Evolutionary conservation across 2,113 vertebrate species (phyloP), one percentile per base, ranked within the genome.

Genomic region (Heterocephalus glaber): DNA sequence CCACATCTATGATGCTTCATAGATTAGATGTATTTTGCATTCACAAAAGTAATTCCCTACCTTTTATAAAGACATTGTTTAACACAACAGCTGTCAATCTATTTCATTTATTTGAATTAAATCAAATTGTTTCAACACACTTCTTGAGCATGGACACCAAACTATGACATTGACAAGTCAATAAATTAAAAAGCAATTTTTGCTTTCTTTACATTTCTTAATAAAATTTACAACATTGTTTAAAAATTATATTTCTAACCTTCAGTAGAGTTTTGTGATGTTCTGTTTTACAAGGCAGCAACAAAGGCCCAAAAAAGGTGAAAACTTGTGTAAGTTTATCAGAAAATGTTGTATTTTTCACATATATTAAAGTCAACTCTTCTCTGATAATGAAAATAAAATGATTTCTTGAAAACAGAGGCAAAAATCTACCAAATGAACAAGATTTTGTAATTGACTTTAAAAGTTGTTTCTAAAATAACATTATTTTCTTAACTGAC

Each of bases 321-420:
- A 97, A 96, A 96, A 28, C 19, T 56, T 35, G 90, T 60, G 94
- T 95, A 92, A 86, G 30, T 96, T 97, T 96, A 96, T 97, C 72
- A 94, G 58, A 97, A 93, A 97, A 96, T 95, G 63, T 92, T 96
- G 41, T 88, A 94, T 96, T 98, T 98, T 96, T 92, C 96, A 94
- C 30, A 92, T 44, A 93, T 28, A 49, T 95, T 98, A 87, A 3
- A 96, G 93, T 61, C 76, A 4, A 77, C 85, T 95, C 86, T 96
- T 92, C 52, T 65, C 56, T 92, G 93, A 80, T 83, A 82, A 89
- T 89, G 96, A 80, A 56, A 92, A 97, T 47, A 7, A 97, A 63
- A 61, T 49, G 13, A 92, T 83, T 30, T 93, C 49, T 82, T 97
- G 90, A 81, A 65, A 86, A 96, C 1, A 91, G 8, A 86, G 11